Conservation (phyloP, 2,888 invertebrate genomes). For the Euphydryas editha region DNA sequence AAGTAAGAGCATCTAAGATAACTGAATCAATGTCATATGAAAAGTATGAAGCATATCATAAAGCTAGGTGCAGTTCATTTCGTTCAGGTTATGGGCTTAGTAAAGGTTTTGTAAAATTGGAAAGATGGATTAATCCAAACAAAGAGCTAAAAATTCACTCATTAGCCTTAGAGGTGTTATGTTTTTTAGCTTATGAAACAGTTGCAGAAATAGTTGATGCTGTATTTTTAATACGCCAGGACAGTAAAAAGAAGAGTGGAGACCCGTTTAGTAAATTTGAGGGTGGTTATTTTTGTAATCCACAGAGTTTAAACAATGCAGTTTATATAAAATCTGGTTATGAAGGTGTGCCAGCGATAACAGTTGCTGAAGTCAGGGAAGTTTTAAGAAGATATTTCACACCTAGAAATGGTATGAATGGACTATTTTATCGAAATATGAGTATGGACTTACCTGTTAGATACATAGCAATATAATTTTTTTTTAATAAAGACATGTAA, state of each 20-base stretch:
- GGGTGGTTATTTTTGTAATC: conserved; percentile 86
- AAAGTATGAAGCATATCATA: conserved; percentile 90
- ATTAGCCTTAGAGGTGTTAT: conserved; percentile 89
- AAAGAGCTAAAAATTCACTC: conserved; percentile 85
- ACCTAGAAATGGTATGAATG: conserved; percentile 84
- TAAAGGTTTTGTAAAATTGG: conserved; percentile 83
- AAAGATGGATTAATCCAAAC: conserved; percentile 85
- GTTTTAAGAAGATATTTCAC: conserved; percentile 89
- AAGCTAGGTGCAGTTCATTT: conserved; percentile 91
- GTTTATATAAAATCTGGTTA: conserved; percentile 84
- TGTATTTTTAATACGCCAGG: conserved; percentile 91
- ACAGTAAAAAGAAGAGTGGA: conserved; percentile 86
- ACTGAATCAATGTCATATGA: conserved; percentile 79
- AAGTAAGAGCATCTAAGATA: conserved; percentile 84
- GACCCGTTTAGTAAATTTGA: conserved; percentile 88
- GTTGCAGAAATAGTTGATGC: conserved; percentile 95
- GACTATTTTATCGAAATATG: conserved; percentile 77
- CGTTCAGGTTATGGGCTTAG: conserved; percentile 74
- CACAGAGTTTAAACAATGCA: conserved; percentile 82
- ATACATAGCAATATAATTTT: conserved; percentile 63
- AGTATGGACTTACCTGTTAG: conserved; percentile 68
- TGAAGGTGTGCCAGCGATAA: conserved; percentile 88
- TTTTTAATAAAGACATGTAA: background rate
- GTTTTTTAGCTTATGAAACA: conserved; percentile 95
- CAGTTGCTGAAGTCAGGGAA: conserved; percentile 92